Conservation (phyloP, 2,888 invertebrate genomes). For the Dorcus hopei region DNA sequence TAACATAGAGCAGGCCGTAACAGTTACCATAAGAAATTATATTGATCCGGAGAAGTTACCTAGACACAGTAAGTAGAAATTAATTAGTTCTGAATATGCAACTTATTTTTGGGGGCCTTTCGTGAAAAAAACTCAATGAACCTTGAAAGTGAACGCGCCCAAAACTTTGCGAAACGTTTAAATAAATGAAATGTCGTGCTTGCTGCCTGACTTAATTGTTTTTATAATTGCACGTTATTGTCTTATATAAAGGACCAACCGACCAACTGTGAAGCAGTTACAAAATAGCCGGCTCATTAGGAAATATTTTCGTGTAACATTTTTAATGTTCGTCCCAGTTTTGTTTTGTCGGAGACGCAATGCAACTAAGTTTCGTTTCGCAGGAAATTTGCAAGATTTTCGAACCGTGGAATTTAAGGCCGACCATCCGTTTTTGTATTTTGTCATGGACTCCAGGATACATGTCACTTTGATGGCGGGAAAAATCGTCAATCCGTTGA, state of each 20-base stretch:
- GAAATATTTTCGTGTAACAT: conserved; percentile 15
- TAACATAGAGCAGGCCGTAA: conserved; percentile 81
- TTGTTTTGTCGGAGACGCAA: conserved; percentile 1
- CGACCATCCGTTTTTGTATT: conserved; percentile 80
- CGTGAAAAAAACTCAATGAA: no score
- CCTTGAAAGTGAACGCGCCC: no score
- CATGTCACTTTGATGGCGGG: conserved; percentile 79
- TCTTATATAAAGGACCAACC: conserved; percentile 2
- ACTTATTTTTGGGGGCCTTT: neutral
- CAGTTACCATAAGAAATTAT: conserved; percentile 78
- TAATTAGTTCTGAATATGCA: neutral
- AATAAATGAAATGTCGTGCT: conserved; percentile 29
- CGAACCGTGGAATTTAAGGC: conserved; percentile 69
- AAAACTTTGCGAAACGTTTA: conserved; percentile 26
- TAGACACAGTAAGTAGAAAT: conserved; percentile 49
- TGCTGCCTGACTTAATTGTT: conserved; percentile 29
- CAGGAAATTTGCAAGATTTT: conserved; percentile 49
- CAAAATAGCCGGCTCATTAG: conserved; percentile 7
- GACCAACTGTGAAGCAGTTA: conserved; percentile 2
- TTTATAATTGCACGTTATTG: conserved; percentile 26
- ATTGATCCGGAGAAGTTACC: conserved; percentile 53
- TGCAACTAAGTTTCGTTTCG: conserved; percentile 25
- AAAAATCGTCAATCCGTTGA: conserved; percentile 78
- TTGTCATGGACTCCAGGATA: conserved; percentile 78
- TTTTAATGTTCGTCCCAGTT: conserved; percentile 15